These are phyloP conservation scores for Apodemus speciosus DNA, from an alignment of 2,113 vertebrate genomes.

Conservation along the genomic window DNA sequence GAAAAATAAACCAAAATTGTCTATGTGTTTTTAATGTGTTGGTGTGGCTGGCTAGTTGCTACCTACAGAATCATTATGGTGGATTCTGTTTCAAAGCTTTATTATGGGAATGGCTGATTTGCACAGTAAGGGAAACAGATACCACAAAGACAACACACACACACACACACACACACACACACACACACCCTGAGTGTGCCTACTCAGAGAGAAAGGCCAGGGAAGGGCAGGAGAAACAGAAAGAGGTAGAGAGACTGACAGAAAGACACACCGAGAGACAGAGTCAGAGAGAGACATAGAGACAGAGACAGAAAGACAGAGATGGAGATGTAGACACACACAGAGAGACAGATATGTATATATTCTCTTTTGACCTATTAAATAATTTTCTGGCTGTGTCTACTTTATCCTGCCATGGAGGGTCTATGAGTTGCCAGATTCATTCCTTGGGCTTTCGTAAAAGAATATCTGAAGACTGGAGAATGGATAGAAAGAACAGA, in stretches of 20 bases:
- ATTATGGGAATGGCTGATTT: background rate
- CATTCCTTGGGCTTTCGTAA: conserved; percentile 13
- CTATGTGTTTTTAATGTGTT: background rate
- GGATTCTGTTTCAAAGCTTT: background rate
- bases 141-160: background rate
- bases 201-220: background rate
- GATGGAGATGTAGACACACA: too few species aligned
- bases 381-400: background rate
- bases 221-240: too few species aligned
- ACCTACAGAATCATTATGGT: background rate
- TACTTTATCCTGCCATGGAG: conserved; percentile 10
- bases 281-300: background rate
- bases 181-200: too few species aligned
- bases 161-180: background rate
- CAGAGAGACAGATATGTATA: background rate
- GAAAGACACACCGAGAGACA: background rate
- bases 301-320: background rate
- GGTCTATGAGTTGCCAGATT: conserved; percentile 2
- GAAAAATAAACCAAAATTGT: background rate
- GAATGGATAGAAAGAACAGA: background rate
- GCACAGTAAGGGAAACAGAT: background rate
- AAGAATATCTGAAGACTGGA: conserved; percentile 36
- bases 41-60: background rate
- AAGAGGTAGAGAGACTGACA: background rate
- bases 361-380: background rate